Conservation (phyloP, 2,797 vertebrate species). For the Xenentodon cancila region DNA sequence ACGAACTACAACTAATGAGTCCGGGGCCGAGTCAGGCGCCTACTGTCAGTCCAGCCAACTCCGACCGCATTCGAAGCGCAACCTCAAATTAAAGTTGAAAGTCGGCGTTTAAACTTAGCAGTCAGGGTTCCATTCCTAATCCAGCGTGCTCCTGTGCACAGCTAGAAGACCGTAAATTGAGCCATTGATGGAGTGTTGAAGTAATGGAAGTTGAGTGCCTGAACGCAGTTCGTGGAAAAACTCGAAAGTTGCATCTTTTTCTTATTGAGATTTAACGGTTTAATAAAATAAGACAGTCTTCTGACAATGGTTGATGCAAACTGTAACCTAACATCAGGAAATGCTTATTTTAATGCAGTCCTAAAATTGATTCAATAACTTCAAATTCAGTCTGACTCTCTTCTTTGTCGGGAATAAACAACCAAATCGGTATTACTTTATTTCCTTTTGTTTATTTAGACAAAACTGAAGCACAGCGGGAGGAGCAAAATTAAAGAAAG, state of each 20-base stretch:
- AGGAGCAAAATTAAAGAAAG: constrained; percentile 4
- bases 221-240: not conserved
- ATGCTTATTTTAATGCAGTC: not conserved
- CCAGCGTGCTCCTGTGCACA: not conserved
- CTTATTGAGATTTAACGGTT: not conserved
- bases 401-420: not conserved
- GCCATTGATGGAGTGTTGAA: constrained; percentile 9
- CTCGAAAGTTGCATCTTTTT: not conserved
- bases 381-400: not conserved
- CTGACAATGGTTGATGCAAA: no score
- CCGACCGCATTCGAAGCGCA: constrained; percentile 30
- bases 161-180: constrained; percentile 16
- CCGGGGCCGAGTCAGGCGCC: constrained; percentile 16
- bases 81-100: constrained; percentile 42
- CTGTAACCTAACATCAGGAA: not conserved
- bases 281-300: not conserved
- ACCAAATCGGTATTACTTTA: constrained; percentile 8
- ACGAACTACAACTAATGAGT: constrained; percentile 12
- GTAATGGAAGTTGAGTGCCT: no score
- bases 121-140: constrained; percentile 39
- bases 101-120: constrained; percentile 10
- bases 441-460: constrained; percentile 38
- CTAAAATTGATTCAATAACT: constrained; percentile 25
- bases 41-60: constrained; percentile 4
- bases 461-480: constrained; percentile 8